Conservation (phyloP, 2,113 vertebrate genomes). For the Sinosuthora webbiana region DNA sequence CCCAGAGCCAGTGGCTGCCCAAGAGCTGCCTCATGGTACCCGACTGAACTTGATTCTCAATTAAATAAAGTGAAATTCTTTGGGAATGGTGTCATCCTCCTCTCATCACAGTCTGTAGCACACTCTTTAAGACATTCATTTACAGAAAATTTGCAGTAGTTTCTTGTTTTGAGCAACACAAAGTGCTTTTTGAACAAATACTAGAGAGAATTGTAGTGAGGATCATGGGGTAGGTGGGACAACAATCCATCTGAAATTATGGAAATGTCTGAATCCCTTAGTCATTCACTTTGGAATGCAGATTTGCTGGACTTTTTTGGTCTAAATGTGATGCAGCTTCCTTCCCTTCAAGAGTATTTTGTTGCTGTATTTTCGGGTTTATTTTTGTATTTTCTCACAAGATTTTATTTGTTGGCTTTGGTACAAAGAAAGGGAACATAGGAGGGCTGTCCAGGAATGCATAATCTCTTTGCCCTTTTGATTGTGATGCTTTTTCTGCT, state of each 20-base stretch:
- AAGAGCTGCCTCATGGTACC: rapidly evolving
- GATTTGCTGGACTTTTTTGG: background rate
- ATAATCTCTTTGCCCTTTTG: background rate
- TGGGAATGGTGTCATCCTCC: background rate
- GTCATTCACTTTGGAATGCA: background rate
- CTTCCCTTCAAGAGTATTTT: background rate
- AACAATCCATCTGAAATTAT: background rate
- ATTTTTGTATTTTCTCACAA: background rate
- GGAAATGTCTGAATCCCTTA: background rate
- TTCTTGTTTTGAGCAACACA: background rate
- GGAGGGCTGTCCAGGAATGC: background rate
- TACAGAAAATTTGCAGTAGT: background rate
- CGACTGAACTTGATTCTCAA: background rate
- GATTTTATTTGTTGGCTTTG: background rate
- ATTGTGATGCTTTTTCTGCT: background rate
- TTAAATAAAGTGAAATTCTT: background rate
- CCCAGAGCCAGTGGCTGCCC: background rate
- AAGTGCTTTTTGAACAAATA: rapidly evolving
- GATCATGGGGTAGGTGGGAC: background rate
- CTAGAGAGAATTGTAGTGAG: background rate
- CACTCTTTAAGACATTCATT: background rate
- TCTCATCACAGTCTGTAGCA: background rate
- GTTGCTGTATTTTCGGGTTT: background rate
- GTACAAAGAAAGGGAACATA: background rate
- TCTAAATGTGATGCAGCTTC: background rate